Evolutionary conservation across 2,113 vertebrate species (phyloP).

Genomic region (Pseudorasbora parva): DNA sequence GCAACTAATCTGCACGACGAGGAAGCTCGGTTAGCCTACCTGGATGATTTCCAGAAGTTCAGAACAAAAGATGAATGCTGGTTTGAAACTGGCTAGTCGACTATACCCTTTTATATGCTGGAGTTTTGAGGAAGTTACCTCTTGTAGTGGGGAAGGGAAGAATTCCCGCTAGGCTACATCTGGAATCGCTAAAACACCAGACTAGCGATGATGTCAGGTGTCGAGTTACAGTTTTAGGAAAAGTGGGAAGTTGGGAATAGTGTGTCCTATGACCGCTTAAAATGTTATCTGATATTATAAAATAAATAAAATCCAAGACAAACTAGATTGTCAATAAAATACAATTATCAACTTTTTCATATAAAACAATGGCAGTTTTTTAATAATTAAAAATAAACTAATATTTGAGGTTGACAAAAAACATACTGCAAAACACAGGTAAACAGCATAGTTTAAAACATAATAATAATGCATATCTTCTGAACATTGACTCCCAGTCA

Average conservation of each 20-base stretch:
- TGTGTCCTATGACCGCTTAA: background rate
- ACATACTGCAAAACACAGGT: too few relatives aligned
- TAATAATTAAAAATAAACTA: too few relatives aligned
- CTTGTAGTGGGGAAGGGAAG: constrained; percentile 20
- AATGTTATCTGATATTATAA: too few relatives aligned
- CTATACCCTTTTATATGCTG: constrained; percentile 62
- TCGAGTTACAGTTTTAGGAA: constrained; percentile 62
- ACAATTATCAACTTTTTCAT: too few relatives aligned
- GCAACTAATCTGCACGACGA: background rate
- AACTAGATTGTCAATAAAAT: too few relatives aligned
- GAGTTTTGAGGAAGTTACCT: constrained; percentile 74
- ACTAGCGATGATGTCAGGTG: constrained; percentile 69
- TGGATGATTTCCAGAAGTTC: constrained; percentile 13
- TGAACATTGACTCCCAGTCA: too few relatives aligned
- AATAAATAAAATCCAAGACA: too few relatives aligned
- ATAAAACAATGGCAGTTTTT: too few relatives aligned
- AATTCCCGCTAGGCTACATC: constrained; percentile 56
- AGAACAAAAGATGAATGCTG: background rate
- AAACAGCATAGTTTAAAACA: too few relatives aligned
- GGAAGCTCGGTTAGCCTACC: constrained; percentile 61
- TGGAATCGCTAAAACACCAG: constrained; percentile 65
- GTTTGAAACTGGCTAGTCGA: constrained; percentile 56
- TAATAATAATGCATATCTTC: too few relatives aligned
- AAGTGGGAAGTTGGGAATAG: constrained; percentile 16
- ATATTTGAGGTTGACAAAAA: too few relatives aligned